These are phyloP conservation scores for Podarcis raffonei DNA, from an alignment of 2,113 vertebrate genomes.

Conservation along the genomic window DNA sequence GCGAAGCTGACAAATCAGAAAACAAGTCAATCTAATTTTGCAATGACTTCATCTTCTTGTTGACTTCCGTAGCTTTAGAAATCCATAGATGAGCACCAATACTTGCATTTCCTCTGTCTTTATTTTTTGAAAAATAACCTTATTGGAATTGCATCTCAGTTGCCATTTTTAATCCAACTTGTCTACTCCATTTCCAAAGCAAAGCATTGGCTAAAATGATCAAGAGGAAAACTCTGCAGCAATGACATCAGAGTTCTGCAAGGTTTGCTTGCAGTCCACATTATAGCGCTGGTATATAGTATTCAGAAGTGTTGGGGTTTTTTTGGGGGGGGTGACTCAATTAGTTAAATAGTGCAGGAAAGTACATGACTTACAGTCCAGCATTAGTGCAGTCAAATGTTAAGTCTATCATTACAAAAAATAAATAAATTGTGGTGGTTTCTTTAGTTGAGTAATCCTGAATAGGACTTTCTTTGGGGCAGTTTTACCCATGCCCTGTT, in stretches of 20 bases:
- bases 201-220: conserved; percentile 42
- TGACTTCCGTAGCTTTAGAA: neutral
- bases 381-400: conserved; percentile 40
- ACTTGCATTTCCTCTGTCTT: neutral
- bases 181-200: conserved; percentile 28
- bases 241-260: conserved; percentile 55
- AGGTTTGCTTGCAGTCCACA: conserved; percentile 31
- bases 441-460: conserved; percentile 22
- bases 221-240: conserved; percentile 21
- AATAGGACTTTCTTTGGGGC: neutral
- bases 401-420: conserved; percentile 37
- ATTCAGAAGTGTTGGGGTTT: conserved; percentile 25
- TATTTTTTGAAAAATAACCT: neutral
- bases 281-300: conserved; percentile 62
- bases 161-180: conserved; percentile 51
- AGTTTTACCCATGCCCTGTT: neutral
- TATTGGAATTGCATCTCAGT: conserved; percentile 35
- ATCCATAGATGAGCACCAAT: neutral
- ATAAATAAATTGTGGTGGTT: neutral
- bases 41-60: neutral
- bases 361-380: conserved; percentile 28
- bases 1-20: neutral
- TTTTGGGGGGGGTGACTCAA: conserved; percentile 44
- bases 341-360: conserved; percentile 46
- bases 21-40: neutral